Percentiles rank a stretch among this genome's conserved stretches.
phyloP scores from a whole-genome alignment of 2,888 invertebrate species.

The Plutella xylostella region DNA sequence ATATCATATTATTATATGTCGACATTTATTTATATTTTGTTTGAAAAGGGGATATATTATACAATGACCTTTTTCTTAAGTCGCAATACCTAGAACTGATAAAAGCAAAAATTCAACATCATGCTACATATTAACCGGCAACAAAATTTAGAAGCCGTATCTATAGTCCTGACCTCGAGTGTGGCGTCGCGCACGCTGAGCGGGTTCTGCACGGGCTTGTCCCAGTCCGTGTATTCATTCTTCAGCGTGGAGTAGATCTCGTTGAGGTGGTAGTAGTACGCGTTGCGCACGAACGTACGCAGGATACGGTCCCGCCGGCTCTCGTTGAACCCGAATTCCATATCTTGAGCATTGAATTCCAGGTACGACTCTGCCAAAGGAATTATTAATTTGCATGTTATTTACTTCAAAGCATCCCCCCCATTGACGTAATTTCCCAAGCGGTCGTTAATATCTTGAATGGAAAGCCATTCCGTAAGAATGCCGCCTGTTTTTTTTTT shows the following conservation, averaged over 20 bases:
- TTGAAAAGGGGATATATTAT: no score
- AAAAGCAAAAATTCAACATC: neutral
- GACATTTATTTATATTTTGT: no score
- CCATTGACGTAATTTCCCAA: no score
- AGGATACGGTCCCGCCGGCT: constrained; percentile 87
- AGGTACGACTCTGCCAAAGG: constrained; percentile 78
- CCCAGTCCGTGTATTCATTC: constrained; percentile 98
- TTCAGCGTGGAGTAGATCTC: constrained; percentile 93
- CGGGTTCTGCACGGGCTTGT: constrained; percentile 87
- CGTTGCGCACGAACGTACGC: constrained; percentile 93
- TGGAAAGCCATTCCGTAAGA: no score
- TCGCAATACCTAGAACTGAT: no score
- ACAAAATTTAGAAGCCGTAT: constrained; percentile 9
- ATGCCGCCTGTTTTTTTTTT: no score
- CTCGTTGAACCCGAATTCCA: constrained; percentile 93
- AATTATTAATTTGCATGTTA: constrained; percentile 4
- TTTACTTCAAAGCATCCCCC: neutral
- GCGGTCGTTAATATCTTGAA: no score
- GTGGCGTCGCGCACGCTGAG: constrained; percentile 87
- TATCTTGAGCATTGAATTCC: constrained; percentile 84
- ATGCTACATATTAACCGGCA: neutral
- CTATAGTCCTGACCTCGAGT: constrained; percentile 74
- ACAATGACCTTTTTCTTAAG: no score
- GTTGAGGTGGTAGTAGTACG: constrained; percentile 94
- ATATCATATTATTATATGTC: no score